Base-by-base conservation (phyloP, 2,888 invertebrate genomes). In the Pachycephus smyrnensis region DNA sequence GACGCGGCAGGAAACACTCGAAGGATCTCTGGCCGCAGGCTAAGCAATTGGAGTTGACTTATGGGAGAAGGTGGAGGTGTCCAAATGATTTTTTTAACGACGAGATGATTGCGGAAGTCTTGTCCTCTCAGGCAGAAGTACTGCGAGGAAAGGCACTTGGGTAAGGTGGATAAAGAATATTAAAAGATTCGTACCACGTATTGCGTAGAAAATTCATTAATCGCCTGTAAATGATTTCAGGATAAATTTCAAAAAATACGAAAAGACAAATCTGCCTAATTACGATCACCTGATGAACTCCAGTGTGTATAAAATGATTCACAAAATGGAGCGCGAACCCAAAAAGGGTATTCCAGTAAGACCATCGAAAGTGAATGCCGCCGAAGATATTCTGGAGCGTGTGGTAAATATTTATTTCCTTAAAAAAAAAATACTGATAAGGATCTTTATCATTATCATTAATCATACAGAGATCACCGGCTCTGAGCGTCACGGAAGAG, bases 71-170 rank as follows among this genome's bases (percentile, higher is more conserved):
- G 88, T 96, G 97, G 96, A 93, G 94, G 86, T 94, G 95, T 75
- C 97, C 98, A 4, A 95, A 97, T 88, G 97, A 97, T 88, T 96
- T 97, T 73, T 98, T 97, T 93, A 96, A 97, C 82, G 97, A 98
- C 85, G 95, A 97, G 87, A 95, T 96, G 92, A 97, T 98, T 79
- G 96, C 96, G 31, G 96, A 97, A 89, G 96, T 97, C 1, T 93
- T 98, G 82, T 95, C 95, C 79, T 95, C 96, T 11, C 98, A 97
- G 91, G 95, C 97, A 1, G 97, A 98, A 92, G 94, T 97, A 71
- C 95, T 98, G 80, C 94, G 95, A 77, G 97, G 97, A 83, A 95
- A 95, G 85, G 95, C 96, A 80, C 94, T 97, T 90, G 97, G 97
- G 98, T 98, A 95, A 92, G 93, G 87, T 85, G 15, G 15, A 40